phyloP scores from a whole-genome alignment of 2,113 vertebrate species.

The Pterocles burchelli region DNA sequence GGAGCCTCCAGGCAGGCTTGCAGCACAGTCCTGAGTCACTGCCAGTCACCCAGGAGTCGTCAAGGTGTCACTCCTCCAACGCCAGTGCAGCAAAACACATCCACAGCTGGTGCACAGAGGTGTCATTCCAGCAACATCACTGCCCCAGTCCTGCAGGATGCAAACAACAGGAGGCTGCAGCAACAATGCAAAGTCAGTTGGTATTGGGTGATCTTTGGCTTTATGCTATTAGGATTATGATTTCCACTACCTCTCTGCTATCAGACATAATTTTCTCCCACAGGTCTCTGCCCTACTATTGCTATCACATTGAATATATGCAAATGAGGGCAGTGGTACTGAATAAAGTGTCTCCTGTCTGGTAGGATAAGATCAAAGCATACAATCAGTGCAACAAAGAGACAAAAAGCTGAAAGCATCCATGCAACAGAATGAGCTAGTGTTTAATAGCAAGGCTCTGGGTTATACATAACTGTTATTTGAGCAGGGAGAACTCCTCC shows the following conservation, averaged over 20 bases:
- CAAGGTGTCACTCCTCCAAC: not conserved
- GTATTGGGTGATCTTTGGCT: not conserved
- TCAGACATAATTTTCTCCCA: not conserved
- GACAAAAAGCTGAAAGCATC: not conserved
- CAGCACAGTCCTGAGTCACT: not conserved
- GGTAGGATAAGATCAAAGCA: not conserved
- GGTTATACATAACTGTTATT: not conserved
- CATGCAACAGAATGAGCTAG: not conserved
- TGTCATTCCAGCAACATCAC: not conserved
- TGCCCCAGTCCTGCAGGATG: not conserved
- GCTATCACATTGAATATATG: fast-evolving
- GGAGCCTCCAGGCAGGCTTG: not conserved
- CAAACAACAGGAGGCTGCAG: not conserved
- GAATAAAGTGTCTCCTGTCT: not conserved
- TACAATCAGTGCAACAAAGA: not conserved
- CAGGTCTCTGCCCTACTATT: not conserved
- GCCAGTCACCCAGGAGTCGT: not conserved
- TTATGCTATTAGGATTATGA: not conserved
- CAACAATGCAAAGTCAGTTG: not conserved
- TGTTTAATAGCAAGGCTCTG: not conserved
- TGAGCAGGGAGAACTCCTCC: not conserved
- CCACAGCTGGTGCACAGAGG: not conserved
- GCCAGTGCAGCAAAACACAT: not conserved
- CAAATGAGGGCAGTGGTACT: not conserved
- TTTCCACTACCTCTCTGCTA: not conserved